These are phyloP conservation scores for Propithecus perrieri DNA, from an alignment of 2,797 vertebrate genomes.

Conservation along the genomic window DNA sequence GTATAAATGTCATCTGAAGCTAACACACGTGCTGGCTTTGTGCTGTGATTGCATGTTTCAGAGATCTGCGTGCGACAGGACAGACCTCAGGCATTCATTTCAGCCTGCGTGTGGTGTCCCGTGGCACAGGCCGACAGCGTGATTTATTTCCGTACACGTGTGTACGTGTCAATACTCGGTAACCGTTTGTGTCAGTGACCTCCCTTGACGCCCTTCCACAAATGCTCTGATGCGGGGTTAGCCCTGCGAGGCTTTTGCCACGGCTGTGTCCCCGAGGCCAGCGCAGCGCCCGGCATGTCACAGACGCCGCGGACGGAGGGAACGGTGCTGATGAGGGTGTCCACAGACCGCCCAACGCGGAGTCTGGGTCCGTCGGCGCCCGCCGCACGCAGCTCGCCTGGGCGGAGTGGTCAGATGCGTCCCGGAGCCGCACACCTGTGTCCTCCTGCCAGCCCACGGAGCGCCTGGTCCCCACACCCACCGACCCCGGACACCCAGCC, in stretches of 20 bases:
- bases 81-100: no score
- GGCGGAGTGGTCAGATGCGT: background rate
- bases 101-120: fast-evolving
- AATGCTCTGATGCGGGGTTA: background rate
- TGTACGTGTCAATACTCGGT: fast-evolving
- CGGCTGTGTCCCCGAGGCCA: background rate
- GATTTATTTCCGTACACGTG: fast-evolving
- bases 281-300: background rate
- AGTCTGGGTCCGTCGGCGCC: background rate
- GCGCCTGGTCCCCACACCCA: background rate
- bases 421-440: background rate
- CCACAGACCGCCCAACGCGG: background rate
- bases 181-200: fast-evolving
- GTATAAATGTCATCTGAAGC: background rate
- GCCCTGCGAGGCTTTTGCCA: background rate
- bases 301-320: background rate
- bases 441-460: background rate
- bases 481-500: fast-evolving
- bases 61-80: background rate
- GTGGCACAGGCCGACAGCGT: no score
- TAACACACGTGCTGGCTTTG: background rate
- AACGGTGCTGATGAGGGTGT: fast-evolving
- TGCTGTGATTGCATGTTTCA: background rate
- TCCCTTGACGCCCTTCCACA: background rate
- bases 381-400: fast-evolving